These are phyloP conservation scores for Poeciliopsis retropinna DNA, from an alignment of 2,113 vertebrate genomes.

Conservation along the genomic window DNA sequence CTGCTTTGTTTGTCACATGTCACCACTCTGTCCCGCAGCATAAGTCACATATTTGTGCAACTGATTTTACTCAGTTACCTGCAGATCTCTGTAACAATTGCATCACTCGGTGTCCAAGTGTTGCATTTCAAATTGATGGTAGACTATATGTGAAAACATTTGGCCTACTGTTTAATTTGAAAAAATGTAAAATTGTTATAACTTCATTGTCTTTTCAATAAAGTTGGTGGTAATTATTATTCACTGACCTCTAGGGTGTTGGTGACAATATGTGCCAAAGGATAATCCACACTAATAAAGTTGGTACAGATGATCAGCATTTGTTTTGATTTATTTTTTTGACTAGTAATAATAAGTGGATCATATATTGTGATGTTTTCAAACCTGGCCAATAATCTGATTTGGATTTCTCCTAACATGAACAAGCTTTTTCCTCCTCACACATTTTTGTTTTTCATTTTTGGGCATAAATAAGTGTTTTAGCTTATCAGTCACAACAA, in stretches of 20 bases:
- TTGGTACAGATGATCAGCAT: neutral
- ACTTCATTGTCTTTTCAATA: conserved; percentile 8
- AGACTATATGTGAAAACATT: conserved; percentile 14
- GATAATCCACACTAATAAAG: conserved; percentile 33
- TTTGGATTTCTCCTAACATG: neutral
- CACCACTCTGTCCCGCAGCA: neutral
- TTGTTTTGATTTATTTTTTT: neutral
- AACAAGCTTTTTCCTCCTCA: too few species aligned
- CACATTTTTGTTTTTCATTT: too few species aligned
- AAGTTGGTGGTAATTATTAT: neutral
- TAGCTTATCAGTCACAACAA: too few species aligned
- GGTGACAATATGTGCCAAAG: conserved; percentile 53
- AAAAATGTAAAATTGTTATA: conserved; percentile 14
- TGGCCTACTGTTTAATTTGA: conserved; percentile 5
- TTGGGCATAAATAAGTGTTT: too few species aligned
- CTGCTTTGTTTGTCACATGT: neutral
- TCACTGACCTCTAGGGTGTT: conserved; percentile 29
- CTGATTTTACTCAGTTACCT: neutral
- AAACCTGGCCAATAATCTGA: neutral
- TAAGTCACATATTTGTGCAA: neutral
- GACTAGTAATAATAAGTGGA: neutral
- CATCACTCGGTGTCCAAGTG: conserved; percentile 5
- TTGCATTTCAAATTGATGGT: conserved; percentile 24
- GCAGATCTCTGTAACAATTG: neutral
- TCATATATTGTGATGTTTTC: neutral